Evolutionary conservation across 2,113 vertebrate species (phyloP), one percentile per base, ranked within the genome.

Genomic region (Pitta sordida): DNA sequence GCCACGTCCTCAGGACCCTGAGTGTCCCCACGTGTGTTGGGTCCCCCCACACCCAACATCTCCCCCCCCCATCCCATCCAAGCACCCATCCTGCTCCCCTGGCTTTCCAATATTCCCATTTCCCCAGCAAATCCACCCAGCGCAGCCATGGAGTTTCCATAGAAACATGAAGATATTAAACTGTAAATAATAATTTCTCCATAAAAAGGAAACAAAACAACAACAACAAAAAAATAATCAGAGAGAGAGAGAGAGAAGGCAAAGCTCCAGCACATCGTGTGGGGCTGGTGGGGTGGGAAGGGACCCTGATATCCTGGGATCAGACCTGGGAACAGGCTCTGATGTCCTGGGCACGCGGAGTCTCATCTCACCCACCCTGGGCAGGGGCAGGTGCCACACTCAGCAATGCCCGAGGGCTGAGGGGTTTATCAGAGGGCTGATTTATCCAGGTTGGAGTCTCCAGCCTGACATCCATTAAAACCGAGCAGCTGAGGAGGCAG

Each of bases 81-180:
- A 37, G 44, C 48, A 4, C 22, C 29, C 10, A 0, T 51, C 53
- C 83, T 9, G 3, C 46, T 76, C 63, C 5, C 0, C 22, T 49
- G 6, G 0, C 43, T 58, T 30, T 37, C 83, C 23, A 3, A 39
- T 7, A 26, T n/a, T 41, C 75, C 91, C 93, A 2, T 89, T 93
- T 80, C 52, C 86, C 71, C 2, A 0, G 7, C 39, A 19, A 43
- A 8, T 77, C 79, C 26, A 2, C 95, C 83, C 52, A 2, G 76
- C 7, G 0, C 79, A 70, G 48, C 75, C 79, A n/a, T 5, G 48
- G 88, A 44, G 95, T 96, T 96, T 92, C 95, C 95, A 96, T 96
- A 96, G 92, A 96, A 95, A 96, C 92, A 29, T 5, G 77, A 62
- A 69, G 86, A 93, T 96, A 96, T 94, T 95, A 94, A 95, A 93